Evolutionary conservation across 2,113 vertebrate genomes (phyloP).

Genomic region (Orycteropus afer): DNA sequence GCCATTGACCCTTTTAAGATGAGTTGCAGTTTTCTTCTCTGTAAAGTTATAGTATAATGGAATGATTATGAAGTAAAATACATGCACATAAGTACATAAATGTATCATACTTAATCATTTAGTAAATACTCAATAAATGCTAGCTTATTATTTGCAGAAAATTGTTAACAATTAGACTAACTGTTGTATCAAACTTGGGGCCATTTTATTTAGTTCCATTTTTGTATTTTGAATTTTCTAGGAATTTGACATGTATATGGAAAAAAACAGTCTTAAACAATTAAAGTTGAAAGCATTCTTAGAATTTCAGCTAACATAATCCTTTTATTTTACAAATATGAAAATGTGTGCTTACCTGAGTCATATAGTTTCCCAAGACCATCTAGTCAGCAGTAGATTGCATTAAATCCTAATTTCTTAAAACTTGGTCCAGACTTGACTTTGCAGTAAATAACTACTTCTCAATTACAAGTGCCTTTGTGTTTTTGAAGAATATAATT

Average conservation of each 20-base stretch:
- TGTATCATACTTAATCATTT: background rate
- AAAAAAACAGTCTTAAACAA: background rate
- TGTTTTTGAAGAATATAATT: background rate
- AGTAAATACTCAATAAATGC: background rate
- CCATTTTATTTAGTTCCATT: slow-evolving; percentile 1
- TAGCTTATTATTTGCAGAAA: background rate
- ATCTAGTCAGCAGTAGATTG: background rate
- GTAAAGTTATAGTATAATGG: background rate
- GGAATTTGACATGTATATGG: background rate
- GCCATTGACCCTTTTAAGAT: background rate
- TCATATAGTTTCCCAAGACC: background rate
- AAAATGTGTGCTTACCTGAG: background rate
- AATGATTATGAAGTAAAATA: background rate
- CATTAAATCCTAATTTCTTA: background rate
- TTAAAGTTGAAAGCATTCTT: background rate
- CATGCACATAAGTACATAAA: background rate
- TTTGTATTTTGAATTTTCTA: background rate
- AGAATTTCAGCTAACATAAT: background rate
- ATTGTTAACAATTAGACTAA: background rate
- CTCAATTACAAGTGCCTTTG: background rate
- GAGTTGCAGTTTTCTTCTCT: background rate
- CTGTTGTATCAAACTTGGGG: background rate
- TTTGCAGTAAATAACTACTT: background rate
- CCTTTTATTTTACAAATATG: background rate
- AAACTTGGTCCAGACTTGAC: background rate